These are phyloP conservation scores for Mesocentrotus franciscanus DNA, from an alignment of 53 echinoderm and acorn worm species.

Conservation along the genomic window DNA sequence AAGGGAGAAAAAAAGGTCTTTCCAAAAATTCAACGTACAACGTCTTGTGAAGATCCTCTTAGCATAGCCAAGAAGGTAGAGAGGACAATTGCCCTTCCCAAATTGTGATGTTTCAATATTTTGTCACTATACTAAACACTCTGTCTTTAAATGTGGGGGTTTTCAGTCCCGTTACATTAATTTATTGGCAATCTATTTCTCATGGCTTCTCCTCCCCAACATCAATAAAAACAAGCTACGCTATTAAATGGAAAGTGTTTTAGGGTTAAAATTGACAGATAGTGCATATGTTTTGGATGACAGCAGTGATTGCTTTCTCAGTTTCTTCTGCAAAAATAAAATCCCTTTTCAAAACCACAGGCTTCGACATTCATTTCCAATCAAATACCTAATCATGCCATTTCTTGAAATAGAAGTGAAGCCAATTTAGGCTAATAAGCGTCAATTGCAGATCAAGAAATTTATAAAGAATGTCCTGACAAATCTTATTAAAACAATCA, in stretches of 20 bases:
- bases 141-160: no score
- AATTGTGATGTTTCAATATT: no score
- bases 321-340: not conserved
- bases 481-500: no score
- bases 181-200: no score
- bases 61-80: no score
- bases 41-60: no score
- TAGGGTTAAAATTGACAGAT: not conserved
- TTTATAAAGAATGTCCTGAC: no score
- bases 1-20: no score
- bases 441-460: not conserved
- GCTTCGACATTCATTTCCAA: not conserved
- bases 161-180: no score
- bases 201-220: not conserved
- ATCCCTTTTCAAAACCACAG: not conserved
- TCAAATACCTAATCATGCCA: not conserved
- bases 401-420: not conserved
- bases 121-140: no score
- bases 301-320: constrained; percentile 11
- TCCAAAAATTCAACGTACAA: no score
- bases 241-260: not conserved
- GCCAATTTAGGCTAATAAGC: not conserved
- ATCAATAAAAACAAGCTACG: not conserved
- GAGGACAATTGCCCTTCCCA: no score
- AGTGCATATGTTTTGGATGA: not conserved